Conservation (phyloP, 1,140 invertebrate genomes). For the Neotoxoptera formosana region DNA sequence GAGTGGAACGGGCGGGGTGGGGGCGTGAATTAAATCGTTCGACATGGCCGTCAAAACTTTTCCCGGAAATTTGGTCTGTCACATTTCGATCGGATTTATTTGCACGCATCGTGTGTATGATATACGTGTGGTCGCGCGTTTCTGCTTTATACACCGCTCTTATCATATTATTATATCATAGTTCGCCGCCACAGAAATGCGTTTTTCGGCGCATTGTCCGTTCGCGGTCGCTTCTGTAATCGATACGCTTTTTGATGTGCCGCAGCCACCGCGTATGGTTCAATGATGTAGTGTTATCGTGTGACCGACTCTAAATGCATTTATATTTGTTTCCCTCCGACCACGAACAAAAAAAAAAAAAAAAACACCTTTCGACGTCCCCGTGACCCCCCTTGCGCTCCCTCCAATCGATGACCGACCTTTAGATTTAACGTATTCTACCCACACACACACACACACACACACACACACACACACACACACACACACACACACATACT, state of each 20-base stretch:
- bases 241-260: conserved; percentile 1
- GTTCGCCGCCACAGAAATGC: not conserved
- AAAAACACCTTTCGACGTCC: not conserved
- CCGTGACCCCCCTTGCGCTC: too few species aligned
- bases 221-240: not conserved
- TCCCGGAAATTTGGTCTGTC: not conserved
- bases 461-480: too few species aligned
- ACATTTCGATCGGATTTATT: conserved; percentile 10
- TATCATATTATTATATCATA: not conserved
- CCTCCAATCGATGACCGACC: not conserved
- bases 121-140: not conserved
- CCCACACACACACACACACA: not conserved
- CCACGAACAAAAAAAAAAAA: not conserved
- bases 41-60: conserved; percentile 37
- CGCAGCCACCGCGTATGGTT: not conserved
- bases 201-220: not conserved
- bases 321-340: not conserved
- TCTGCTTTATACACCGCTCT: not conserved
- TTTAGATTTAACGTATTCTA: not conserved
- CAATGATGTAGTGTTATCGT: not conserved
- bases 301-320: not conserved
- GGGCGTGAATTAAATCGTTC: not conserved
- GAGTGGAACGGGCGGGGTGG: not conserved
- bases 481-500: not conserved
- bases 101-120: not conserved